Percentiles rank a stretch among this genome's conserved stretches.
These are phyloP conservation scores for Lerista edwardsae DNA, from an alignment of 2,797 vertebrate genomes.

Conservation along the genomic window DNA sequence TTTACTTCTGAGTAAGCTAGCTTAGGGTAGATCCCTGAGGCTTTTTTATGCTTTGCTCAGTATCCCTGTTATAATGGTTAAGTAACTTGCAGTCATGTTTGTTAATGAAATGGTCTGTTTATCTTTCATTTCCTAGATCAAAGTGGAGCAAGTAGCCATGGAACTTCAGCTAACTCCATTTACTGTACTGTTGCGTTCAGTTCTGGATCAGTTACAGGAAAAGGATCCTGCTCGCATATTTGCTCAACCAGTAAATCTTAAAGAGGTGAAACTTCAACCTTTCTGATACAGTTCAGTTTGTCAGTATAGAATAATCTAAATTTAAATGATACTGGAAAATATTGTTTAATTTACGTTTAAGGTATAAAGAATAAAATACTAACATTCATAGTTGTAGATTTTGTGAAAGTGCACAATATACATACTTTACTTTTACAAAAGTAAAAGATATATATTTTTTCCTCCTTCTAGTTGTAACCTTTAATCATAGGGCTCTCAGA, in stretches of 20 bases:
- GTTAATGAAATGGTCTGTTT: neutral
- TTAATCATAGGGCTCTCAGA: neutral
- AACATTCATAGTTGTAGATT: neutral
- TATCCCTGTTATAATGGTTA: neutral
- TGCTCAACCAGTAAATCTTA: constrained; percentile 91
- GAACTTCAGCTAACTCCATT: constrained; percentile 94
- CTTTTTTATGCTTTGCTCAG: neutral
- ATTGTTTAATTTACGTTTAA: neutral
- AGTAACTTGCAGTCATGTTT: neutral
- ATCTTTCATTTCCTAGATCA: constrained; percentile 80
- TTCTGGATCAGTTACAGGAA: constrained; percentile 92
- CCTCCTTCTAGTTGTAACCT: neutral
- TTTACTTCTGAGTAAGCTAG: neutral
- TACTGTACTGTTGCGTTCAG: constrained; percentile 87
- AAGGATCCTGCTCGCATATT: constrained; percentile 95
- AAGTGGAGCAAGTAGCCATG: constrained; percentile 90
- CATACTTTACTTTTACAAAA: neutral
- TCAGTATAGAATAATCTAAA: neutral
- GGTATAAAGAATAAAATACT: neutral
- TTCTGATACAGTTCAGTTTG: neutral
- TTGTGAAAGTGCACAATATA: neutral
- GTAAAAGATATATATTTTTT: neutral
- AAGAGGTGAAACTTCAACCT: constrained; percentile 81
- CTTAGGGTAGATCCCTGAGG: neutral
- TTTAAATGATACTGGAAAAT: neutral